These are phyloP conservation scores for Cydia splendana DNA, from an alignment of 1,140 invertebrate genomes.

Conservation along the genomic window DNA sequence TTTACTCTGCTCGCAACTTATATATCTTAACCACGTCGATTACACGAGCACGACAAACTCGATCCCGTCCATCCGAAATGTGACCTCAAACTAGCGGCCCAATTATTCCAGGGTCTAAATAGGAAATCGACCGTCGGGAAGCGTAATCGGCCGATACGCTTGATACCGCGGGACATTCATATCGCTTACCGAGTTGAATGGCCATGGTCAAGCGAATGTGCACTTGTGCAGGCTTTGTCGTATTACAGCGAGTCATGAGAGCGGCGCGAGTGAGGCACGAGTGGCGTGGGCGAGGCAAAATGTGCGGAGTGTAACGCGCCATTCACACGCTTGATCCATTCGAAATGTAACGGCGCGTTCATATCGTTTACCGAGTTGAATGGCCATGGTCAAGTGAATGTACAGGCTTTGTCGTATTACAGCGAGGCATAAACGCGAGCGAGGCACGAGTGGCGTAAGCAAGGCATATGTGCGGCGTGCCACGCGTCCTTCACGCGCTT, in stretches of 20 bases:
- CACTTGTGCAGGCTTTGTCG: too few relatives aligned
- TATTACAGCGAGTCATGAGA: too few relatives aligned
- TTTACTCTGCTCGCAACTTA: background rate
- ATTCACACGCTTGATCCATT: background rate
- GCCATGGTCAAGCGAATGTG: too few relatives aligned
- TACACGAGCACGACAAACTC: background rate
- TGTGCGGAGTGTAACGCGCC: too few relatives aligned
- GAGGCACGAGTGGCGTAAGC: too few relatives aligned
- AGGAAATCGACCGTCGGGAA: slow-evolving; percentile 7
- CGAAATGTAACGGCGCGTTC: background rate
- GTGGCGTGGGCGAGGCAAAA: too few relatives aligned
- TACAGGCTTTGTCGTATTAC: too few relatives aligned
- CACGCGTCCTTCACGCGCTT: too few relatives aligned
- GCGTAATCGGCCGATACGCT: background rate
- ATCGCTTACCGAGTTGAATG: background rate
- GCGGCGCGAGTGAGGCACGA: too few relatives aligned
- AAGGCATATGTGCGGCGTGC: too few relatives aligned
- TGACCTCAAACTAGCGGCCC: background rate
- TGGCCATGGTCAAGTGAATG: too few relatives aligned
- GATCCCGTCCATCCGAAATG: background rate
- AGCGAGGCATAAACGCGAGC: too few relatives aligned
- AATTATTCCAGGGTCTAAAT: background rate
- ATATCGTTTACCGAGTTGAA: background rate
- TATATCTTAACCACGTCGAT: background rate
- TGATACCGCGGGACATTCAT: background rate